These are phyloP conservation scores for Zophobas morio DNA, from an alignment of 1,140 invertebrate species.

Conservation along the genomic window DNA sequence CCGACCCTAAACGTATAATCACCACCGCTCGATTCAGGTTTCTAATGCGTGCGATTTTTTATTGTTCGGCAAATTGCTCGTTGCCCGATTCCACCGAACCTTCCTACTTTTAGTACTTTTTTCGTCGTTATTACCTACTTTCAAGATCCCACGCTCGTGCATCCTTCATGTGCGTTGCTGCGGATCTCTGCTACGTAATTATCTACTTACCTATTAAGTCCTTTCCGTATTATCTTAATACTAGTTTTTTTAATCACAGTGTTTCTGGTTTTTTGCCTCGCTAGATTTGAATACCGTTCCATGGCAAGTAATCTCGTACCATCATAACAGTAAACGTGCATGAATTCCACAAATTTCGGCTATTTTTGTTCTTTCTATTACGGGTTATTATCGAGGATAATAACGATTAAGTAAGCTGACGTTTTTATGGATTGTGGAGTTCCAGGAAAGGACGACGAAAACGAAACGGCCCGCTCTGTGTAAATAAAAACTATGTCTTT, in stretches of 20 bases:
- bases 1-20: too few species aligned
- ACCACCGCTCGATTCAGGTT: neutral
- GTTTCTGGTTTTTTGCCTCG: conserved; percentile 3
- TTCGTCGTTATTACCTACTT: conserved; percentile 26
- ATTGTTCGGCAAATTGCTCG: conserved; percentile 8
- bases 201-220: conserved; percentile 18
- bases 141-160: conserved; percentile 18
- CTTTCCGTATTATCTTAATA: conserved; percentile 18
- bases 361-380: too few species aligned
- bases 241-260: conserved; percentile 10
- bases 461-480: too few species aligned
- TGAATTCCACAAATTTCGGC: too few species aligned
- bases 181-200: conserved; percentile 16
- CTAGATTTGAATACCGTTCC: conserved; percentile 17
- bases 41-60: conserved; percentile 24
- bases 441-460: too few species aligned
- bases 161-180: neutral
- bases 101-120: conserved; percentile 1
- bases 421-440: too few species aligned
- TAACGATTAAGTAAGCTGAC: too few species aligned
- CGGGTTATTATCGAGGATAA: too few species aligned
- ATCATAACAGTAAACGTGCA: too few species aligned
- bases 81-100: neutral
- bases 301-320: conserved; percentile 5
- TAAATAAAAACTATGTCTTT: too few species aligned